These are phyloP conservation scores for Zygaena filipendulae DNA, from an alignment of 2,888 invertebrate species.

Conservation along the genomic window DNA sequence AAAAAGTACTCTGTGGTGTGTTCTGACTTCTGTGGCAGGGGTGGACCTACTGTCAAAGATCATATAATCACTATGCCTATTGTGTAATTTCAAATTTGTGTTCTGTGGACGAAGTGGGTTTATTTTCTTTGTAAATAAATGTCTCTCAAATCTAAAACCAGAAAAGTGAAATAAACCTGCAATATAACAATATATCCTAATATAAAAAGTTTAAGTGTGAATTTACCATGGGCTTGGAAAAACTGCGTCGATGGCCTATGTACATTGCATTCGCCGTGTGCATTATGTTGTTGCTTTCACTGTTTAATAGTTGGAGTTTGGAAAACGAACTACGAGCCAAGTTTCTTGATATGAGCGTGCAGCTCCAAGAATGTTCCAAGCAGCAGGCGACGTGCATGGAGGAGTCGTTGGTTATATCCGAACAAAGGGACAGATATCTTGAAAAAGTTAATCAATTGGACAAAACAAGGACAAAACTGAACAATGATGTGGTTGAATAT, in stretches of 20 bases:
- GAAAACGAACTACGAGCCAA: conserved; percentile 49
- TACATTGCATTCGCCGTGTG: conserved; percentile 53
- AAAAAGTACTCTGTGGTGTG: too few relatives aligned
- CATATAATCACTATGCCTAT: too few relatives aligned
- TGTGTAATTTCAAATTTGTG: too few relatives aligned
- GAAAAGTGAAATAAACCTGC: too few relatives aligned
- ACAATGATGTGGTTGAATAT: conserved; percentile 33
- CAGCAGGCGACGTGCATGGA: conserved; percentile 52
- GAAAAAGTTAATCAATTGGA: conserved; percentile 43
- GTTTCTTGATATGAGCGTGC: conserved; percentile 39
- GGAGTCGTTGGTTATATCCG: conserved; percentile 44
- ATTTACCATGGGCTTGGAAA: conserved; percentile 66
- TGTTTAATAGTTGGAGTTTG: conserved; percentile 56
- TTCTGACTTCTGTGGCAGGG: too few relatives aligned
- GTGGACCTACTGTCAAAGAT: too few relatives aligned
- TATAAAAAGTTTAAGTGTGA: too few relatives aligned
- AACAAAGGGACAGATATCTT: conserved; percentile 45
- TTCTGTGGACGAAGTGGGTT: too few relatives aligned
- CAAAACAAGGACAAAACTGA: conserved; percentile 36
- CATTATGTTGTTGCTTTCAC: conserved; percentile 53
- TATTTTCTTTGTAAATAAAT: too few relatives aligned
- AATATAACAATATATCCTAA: too few relatives aligned
- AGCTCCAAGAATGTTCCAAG: conserved; percentile 51
- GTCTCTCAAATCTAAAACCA: too few relatives aligned
- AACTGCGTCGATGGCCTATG: conserved; percentile 64